Conservation (phyloP, 2,797 vertebrate genomes). For the Scleropages formosus region DNA sequence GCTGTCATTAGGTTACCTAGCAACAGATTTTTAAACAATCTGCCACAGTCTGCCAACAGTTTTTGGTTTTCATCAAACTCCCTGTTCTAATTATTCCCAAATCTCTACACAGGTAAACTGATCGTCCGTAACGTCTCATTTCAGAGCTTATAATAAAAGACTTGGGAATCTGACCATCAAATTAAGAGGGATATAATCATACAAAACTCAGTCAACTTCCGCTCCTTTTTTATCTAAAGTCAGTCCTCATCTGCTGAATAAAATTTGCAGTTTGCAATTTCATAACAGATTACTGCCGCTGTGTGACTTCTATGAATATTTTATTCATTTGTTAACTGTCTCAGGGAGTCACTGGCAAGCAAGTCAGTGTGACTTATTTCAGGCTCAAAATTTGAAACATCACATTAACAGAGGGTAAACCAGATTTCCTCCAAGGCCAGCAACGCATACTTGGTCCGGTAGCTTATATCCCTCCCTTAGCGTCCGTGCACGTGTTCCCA, state of each 20-base stretch:
- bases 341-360: conserved; percentile 27
- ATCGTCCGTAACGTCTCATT: not conserved
- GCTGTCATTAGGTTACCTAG: conserved; percentile 38
- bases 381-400: conserved; percentile 10
- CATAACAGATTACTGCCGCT: conserved; percentile 6
- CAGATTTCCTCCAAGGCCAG: conserved; percentile 12
- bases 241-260: not conserved
- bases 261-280: not conserved
- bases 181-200: not conserved
- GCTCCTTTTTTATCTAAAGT: not conserved
- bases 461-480: not conserved
- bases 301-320: not conserved
- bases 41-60: conserved; percentile 16
- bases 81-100: not conserved
- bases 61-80: not conserved
- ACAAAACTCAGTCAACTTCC: not conserved
- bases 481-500: not conserved
- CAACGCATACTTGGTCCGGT: not conserved
- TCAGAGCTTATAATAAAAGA: not conserved
- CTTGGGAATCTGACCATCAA: not conserved
- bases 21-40: conserved; percentile 38
- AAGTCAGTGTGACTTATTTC: conserved; percentile 39
- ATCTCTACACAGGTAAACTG: not conserved
- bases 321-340: not conserved
- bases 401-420: conserved; percentile 26